Percentiles rank a stretch among this genome's conserved stretches.
Evolutionary conservation across 2,797 vertebrate genomes (phyloP).

Genomic region (Crax fasciolata): DNA sequence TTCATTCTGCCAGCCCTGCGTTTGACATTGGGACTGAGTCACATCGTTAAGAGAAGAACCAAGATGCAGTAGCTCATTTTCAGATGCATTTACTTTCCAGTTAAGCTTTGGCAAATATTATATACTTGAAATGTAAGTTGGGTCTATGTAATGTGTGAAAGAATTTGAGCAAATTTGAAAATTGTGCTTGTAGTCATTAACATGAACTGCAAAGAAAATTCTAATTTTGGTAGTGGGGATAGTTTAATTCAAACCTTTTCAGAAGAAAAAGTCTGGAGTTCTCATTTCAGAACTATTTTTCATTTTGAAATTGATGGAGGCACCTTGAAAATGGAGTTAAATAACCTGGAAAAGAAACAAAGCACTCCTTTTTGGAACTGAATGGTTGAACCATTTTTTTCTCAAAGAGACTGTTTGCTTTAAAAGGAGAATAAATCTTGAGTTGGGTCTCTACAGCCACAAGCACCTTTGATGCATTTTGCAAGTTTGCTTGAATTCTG

Average conservation of each 20-base stretch:
- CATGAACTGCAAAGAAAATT: neutral
- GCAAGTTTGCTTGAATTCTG: slow-evolving; percentile 47
- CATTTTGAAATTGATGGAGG: slow-evolving; percentile 1
- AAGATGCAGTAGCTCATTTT: neutral
- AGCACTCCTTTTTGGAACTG: slow-evolving; percentile 45
- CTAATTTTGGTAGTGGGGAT: neutral
- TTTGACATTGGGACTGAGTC: neutral
- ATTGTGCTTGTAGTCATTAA: neutral
- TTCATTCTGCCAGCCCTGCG: neutral
- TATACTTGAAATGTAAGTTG: neutral
- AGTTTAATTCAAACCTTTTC: neutral
- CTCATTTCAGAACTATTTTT: slow-evolving; percentile 38
- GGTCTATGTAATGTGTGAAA: neutral
- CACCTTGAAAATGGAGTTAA: slow-evolving; percentile 28
- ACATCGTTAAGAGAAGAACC: neutral
- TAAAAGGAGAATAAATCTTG: slow-evolving; percentile 43
- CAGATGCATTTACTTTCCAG: neutral
- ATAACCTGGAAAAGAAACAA: slow-evolving; percentile 42
- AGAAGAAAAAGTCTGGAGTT: neutral
- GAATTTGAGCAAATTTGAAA: neutral
- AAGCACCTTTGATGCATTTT: slow-evolving; percentile 51
- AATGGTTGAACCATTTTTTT: neutral
- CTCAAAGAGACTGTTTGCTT: slow-evolving; percentile 37
- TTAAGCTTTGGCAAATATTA: neutral
- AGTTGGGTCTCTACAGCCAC: neutral